Evolutionary conservation across 2,888 invertebrate genomes (phyloP).

Genomic region (Hirtodrosophila trivittata): DNA sequence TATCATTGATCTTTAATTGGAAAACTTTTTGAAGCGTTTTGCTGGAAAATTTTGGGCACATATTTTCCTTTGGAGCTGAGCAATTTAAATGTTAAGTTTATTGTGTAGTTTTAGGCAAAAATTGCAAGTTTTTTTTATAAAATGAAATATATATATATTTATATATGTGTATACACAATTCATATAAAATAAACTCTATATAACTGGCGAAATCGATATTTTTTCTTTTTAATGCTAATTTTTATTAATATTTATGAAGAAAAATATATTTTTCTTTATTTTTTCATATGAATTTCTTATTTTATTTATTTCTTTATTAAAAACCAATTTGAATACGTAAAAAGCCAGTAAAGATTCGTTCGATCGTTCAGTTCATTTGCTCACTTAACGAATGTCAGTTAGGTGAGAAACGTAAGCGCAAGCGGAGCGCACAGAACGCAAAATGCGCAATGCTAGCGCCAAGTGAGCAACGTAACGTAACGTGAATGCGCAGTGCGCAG

Average conservation of each 20-base stretch:
- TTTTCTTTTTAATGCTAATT: constrained; percentile 4
- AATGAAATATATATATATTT: constrained; percentile 38
- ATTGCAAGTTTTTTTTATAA: constrained; percentile 62
- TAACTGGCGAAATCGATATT: constrained; percentile 65
- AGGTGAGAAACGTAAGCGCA: constrained; percentile 24
- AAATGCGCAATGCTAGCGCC: constrained; percentile 34
- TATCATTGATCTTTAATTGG: constrained; percentile 32
- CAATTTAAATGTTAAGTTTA: constrained; percentile 73
- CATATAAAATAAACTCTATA: constrained; percentile 64
- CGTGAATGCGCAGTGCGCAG: constrained; percentile 45
- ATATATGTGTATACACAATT: constrained; percentile 36
- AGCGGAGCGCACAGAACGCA: constrained; percentile 20
- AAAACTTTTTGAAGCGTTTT: constrained; percentile 28
- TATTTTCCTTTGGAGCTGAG: constrained; percentile 30
- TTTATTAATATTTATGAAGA: no score
- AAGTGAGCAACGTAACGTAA: constrained; percentile 32
- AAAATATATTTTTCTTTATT: no score
- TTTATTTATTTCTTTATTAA: constrained; percentile 6
- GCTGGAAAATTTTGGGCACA: no score
- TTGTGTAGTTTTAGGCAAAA: constrained; percentile 72
- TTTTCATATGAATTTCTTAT: neutral
- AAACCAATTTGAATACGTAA: no score
- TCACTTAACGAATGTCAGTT: constrained; percentile 27
- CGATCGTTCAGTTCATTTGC: constrained; percentile 4
- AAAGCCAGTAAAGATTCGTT: neutral